These are phyloP conservation scores for Salticus scenicus DNA, from an alignment of 2,888 invertebrate genomes.

Conservation along the genomic window DNA sequence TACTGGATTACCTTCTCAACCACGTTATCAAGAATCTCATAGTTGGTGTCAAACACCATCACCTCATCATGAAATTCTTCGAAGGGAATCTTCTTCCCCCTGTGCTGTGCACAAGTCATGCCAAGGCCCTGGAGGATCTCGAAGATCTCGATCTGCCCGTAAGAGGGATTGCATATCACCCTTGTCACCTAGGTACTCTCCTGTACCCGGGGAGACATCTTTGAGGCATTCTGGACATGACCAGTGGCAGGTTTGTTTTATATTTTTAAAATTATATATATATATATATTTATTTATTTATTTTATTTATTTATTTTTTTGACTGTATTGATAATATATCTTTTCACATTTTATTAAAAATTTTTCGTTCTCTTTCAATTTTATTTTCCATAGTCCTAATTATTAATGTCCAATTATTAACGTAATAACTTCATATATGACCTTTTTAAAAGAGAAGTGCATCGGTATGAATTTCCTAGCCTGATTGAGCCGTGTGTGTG, in stretches of 20 bases:
- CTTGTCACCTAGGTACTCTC: conserved; percentile 44
- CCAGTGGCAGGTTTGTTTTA: conserved; percentile 45
- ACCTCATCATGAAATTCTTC: conserved; percentile 40
- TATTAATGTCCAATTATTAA: too few species aligned
- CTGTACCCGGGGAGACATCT: conserved; percentile 24
- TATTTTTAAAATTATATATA: too few species aligned
- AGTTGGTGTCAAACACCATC: conserved; percentile 41
- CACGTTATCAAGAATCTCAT: conserved; percentile 32
- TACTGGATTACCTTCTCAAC: conserved; percentile 21
- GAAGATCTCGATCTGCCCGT: conserved; percentile 33
- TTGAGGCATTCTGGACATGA: conserved; percentile 26
- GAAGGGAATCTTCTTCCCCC: conserved; percentile 50
- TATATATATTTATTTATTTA: too few species aligned
- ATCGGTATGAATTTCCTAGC: too few species aligned
- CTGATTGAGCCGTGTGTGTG: too few species aligned
- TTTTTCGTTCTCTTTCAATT: too few species aligned
- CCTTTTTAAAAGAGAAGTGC: too few species aligned
- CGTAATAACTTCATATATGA: too few species aligned
- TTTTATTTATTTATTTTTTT: too few species aligned
- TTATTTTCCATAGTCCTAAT: too few species aligned
- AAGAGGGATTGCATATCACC: conserved; percentile 44
- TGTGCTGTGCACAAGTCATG: conserved; percentile 41
- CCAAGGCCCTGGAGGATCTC: conserved; percentile 29
- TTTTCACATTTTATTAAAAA: too few species aligned
- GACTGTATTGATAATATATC: too few species aligned